Conservation (phyloP, 2,797 vertebrate genomes). For the Phrynocephalus forsythii region DNA sequence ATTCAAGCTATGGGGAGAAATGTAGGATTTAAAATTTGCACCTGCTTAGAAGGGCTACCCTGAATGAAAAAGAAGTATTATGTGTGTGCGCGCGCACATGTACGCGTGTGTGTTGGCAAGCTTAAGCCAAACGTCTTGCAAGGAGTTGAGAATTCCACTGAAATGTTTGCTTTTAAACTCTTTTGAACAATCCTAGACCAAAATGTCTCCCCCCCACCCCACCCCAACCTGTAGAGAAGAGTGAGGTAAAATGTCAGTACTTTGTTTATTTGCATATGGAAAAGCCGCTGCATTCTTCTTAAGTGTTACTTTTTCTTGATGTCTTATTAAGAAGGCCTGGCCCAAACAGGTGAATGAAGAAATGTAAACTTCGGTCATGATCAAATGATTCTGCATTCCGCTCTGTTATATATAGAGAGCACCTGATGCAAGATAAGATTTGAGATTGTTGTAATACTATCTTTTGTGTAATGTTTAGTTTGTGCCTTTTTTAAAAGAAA, state of each 20-base stretch:
- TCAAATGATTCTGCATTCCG: background rate
- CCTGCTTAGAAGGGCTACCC: background rate
- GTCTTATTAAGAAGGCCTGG: slow-evolving; percentile 23
- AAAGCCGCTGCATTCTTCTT: background rate
- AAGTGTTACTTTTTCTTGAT: slow-evolving; percentile 25
- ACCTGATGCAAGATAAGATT: background rate
- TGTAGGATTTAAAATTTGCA: background rate
- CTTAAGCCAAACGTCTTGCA: no score
- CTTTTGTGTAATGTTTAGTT: background rate
- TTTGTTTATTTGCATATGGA: background rate
- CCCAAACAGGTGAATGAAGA: background rate
- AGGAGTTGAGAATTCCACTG: background rate
- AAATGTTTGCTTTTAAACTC: background rate
- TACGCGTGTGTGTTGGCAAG: no score
- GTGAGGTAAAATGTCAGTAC: background rate
- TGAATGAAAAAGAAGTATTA: background rate
- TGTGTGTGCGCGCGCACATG: no score
- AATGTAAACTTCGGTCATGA: slow-evolving; percentile 17
- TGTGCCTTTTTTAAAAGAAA: background rate
- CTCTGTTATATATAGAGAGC: background rate
- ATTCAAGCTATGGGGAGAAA: background rate
- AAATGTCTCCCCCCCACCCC: background rate
- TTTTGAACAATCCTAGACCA: background rate
- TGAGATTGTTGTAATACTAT: background rate
- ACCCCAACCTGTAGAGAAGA: background rate